Conservation (phyloP, 2,113 vertebrate genomes). For the zebrafish (Danio rerio) region GRCz12tu NC_133198.1:31126001-31126500, state of each 20-base stretch:
- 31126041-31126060: constrained; percentile 30
- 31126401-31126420: constrained; percentile 32
- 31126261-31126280: constrained; percentile 29
- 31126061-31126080: constrained; percentile 8
- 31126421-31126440: constrained; percentile 48
- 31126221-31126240: constrained; percentile 37
- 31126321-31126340: constrained; percentile 34
- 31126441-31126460: constrained; percentile 23
- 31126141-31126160: constrained; percentile 63
- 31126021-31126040: constrained; percentile 48
- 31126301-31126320: constrained; percentile 55
- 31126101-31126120: constrained; percentile 31
- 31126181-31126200: constrained; percentile 39
- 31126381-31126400: constrained; percentile 39
- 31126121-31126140: constrained; percentile 56
- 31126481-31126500: neutral
- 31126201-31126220: constrained; percentile 49
- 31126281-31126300: constrained; percentile 60
- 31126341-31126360: constrained; percentile 41
- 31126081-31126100: neutral
- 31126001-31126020: constrained; percentile 58
- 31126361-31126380: constrained; percentile 51
- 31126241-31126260: constrained; percentile 27
- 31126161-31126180: constrained; percentile 50
- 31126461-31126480: constrained; percentile 7